Percentiles rank a stretch among this genome's conserved stretches.
phyloP scores from a whole-genome alignment of 2,113 vertebrate genomes.

The Antennarius striatus region DNA sequence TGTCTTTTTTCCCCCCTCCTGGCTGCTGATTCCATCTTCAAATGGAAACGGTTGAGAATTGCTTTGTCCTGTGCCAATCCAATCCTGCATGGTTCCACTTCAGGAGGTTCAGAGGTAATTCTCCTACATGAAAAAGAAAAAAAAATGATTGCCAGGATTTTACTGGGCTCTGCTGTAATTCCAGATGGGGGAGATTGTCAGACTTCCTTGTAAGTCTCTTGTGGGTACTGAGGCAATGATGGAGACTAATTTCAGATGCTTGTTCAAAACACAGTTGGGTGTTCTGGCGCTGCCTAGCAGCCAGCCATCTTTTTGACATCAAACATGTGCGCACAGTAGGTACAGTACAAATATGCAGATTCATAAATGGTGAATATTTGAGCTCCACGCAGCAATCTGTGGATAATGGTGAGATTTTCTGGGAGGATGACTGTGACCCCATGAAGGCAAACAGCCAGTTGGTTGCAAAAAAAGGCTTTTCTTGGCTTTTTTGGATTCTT shows the following conservation, averaged over 20 bases:
- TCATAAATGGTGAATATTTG: slow-evolving; percentile 19
- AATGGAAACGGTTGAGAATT: slow-evolving; percentile 50
- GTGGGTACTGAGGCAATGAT: slow-evolving; percentile 38
- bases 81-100: slow-evolving; percentile 69
- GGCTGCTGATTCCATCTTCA: slow-evolving; percentile 57
- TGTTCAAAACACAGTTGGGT: slow-evolving; percentile 38
- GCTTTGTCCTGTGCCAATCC: slow-evolving; percentile 68
- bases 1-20: slow-evolving; percentile 32
- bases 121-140: slow-evolving; percentile 41
- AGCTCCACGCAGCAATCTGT: slow-evolving; percentile 39
- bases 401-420: slow-evolving; percentile 39
- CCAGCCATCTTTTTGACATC: slow-evolving; percentile 17
- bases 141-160: slow-evolving; percentile 64
- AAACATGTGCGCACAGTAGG: slow-evolving; percentile 6
- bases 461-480: slow-evolving; percentile 5
- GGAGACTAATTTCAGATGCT: slow-evolving; percentile 61
- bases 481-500: too few species aligned
- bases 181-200: slow-evolving; percentile 54
- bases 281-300: slow-evolving; percentile 43
- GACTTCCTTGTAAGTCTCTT: slow-evolving; percentile 51
- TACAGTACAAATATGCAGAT: slow-evolving; percentile 16
- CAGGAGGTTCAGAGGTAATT: slow-evolving; percentile 70
- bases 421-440: slow-evolving; percentile 66
- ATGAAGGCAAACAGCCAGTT: slow-evolving; percentile 57
- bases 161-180: slow-evolving; percentile 59